phyloP scores from a whole-genome alignment of 2,113 vertebrate species.

The Regulus satrapa region DNA sequence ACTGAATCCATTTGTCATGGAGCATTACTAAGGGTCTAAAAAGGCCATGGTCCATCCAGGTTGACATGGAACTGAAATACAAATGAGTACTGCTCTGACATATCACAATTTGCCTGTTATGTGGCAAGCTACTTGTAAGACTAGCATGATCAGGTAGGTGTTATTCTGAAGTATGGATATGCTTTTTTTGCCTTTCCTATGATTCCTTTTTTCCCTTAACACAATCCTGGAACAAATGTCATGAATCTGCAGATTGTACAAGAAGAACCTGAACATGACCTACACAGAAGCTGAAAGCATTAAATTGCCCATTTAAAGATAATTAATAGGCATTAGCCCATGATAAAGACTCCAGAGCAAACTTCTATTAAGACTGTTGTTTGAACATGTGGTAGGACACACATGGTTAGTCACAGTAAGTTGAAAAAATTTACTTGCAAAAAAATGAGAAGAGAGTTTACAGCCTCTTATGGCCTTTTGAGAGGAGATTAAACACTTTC shows the following conservation, averaged over 20 bases:
- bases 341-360: background rate
- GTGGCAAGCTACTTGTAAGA: background rate
- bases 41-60: fast-evolving
- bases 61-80: background rate
- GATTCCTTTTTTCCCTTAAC: background rate
- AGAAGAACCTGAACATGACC: background rate
- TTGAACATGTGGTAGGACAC: constrained; percentile 27
- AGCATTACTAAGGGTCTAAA: background rate
- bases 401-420: background rate
- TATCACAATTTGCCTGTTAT: background rate
- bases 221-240: background rate
- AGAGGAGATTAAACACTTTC: background rate
- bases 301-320: constrained; percentile 1
- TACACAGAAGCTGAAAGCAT: background rate
- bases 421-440: background rate
- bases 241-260: background rate
- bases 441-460: background rate
- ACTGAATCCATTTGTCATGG: background rate
- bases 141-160: background rate
- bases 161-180: background rate
- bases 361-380: constrained; percentile 4
- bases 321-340: constrained; percentile 2
- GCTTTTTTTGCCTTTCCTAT: background rate
- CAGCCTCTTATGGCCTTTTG: background rate
- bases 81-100: background rate